Evolutionary conservation across 2,888 invertebrate species (phyloP).

Genomic region (Sipha maydis): DNA sequence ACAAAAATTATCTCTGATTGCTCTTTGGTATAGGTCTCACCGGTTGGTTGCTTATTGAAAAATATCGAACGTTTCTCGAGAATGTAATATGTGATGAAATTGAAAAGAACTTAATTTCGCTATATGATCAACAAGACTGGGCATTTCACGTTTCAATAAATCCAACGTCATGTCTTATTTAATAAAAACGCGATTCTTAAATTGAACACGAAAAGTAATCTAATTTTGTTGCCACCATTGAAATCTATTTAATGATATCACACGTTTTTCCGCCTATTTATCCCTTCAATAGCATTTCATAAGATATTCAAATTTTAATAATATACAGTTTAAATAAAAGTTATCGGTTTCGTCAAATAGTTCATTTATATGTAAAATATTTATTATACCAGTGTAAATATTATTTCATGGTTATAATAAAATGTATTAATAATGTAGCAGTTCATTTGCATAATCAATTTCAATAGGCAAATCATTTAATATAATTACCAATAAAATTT

Average conservation of each 20-base stretch:
- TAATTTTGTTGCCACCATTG: background rate
- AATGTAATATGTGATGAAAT: background rate
- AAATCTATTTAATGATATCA: background rate
- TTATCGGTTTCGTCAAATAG: background rate
- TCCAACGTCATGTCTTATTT: background rate
- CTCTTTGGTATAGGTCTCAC: background rate
- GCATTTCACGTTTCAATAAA: constrained; percentile 9
- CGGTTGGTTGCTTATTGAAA: no score
- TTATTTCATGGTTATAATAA: background rate
- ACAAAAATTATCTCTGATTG: background rate
- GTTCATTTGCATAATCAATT: background rate
- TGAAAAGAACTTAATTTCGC: background rate
- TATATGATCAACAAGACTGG: background rate
- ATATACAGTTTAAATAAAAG: background rate
- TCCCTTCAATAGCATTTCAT: background rate
- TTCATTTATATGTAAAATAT: background rate
- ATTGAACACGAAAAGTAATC: constrained; percentile 29
- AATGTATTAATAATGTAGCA: background rate
- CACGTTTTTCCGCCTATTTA: background rate
- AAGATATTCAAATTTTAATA: background rate
- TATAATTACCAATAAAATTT: background rate
- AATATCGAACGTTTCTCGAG: no score
- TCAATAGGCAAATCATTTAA: background rate
- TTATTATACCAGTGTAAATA: background rate
- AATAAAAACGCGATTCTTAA: constrained; percentile 4